Conservation (phyloP, 2,888 invertebrate species). For the Halictus quadricinctus region DNA sequence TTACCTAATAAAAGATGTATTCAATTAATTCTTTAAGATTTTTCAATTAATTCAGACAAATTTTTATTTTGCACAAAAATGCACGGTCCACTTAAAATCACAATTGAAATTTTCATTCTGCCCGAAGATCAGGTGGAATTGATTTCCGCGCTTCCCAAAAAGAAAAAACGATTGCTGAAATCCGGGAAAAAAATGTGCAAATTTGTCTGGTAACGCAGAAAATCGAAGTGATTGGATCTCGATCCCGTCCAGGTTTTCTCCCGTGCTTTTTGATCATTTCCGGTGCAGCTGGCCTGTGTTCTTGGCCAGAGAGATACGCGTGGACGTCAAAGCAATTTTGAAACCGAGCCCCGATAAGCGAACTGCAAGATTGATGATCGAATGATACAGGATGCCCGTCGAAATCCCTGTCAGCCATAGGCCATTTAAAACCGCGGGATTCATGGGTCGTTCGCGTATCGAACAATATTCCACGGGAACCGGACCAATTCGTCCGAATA, state of each 20-base stretch:
- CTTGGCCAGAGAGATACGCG: conserved; percentile 17
- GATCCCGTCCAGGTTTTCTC: neutral
- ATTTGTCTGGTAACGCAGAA: neutral
- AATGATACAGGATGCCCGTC: conserved; percentile 65
- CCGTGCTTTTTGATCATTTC: neutral
- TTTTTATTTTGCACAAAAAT: too few relatives aligned
- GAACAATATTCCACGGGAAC: conserved; percentile 49
- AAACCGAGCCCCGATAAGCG: conserved; percentile 62
- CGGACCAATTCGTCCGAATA: conserved; percentile 50
- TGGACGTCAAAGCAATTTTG: conserved; percentile 45
- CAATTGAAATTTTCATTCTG: neutral
- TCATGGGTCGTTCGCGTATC: conserved; percentile 59
- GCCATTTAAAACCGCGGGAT: conserved; percentile 66
- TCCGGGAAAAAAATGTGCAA: neutral
- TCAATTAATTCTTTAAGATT: too few relatives aligned
- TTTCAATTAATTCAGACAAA: too few relatives aligned
- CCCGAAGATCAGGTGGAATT: neutral
- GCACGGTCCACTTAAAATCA: too few relatives aligned
- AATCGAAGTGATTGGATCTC: neutral
- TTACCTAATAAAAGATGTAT: too few relatives aligned
- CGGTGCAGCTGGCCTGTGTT: conserved; percentile 13
- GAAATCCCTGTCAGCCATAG: conserved; percentile 61
- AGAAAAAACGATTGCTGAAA: neutral
- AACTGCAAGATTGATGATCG: conserved; percentile 66
- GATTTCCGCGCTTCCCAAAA: neutral